phyloP scores from a whole-genome alignment of 1,140 invertebrate genomes.

The Drosophila pectinifera region DNA sequence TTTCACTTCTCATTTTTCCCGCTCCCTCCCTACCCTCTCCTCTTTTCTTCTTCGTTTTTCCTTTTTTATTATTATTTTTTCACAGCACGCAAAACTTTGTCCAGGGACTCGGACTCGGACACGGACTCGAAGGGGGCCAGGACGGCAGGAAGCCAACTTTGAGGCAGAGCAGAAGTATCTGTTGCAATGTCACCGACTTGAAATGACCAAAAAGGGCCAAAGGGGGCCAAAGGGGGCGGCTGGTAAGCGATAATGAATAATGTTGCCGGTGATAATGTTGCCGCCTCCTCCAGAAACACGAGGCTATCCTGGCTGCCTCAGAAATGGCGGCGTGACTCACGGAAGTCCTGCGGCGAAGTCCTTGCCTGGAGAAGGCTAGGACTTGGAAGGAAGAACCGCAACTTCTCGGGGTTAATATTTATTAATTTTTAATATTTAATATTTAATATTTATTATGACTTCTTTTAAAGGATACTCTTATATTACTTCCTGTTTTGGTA shows the following conservation, averaged over 20 bases:
- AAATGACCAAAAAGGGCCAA: slow-evolving; percentile 29
- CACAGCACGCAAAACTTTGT: slow-evolving; percentile 68
- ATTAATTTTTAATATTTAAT: too few species aligned
- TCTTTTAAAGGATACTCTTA: too few species aligned
- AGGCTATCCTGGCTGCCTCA: slow-evolving; percentile 1
- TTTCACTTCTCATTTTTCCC: slow-evolving; percentile 2
- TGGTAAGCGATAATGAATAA: slow-evolving; percentile 75
- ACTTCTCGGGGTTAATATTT: too few species aligned
- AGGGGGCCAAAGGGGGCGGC: neutral
- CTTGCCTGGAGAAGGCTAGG: too few species aligned
- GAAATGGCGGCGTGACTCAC: slow-evolving; percentile 26
- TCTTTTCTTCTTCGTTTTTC: slow-evolving; percentile 41
- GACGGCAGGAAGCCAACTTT: slow-evolving; percentile 43
- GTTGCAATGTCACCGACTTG: slow-evolving; percentile 79
- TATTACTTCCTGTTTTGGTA: too few species aligned
- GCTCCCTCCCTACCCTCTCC: slow-evolving; percentile 15
- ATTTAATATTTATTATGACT: too few species aligned
- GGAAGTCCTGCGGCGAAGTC: too few species aligned
- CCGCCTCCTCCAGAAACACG: slow-evolving; percentile 59
- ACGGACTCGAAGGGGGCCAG: neutral
- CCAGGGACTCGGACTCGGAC: slow-evolving; percentile 59
- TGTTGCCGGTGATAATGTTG: slow-evolving; percentile 76
- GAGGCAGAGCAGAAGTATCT: slow-evolving; percentile 67
- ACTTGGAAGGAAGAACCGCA: too few species aligned
- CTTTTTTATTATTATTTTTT: slow-evolving; percentile 49